Percentiles rank a stretch among this genome's conserved stretches.
phyloP scores from a whole-genome alignment of 1,140 invertebrate genomes.

The Drosophila littoralis region DNA sequence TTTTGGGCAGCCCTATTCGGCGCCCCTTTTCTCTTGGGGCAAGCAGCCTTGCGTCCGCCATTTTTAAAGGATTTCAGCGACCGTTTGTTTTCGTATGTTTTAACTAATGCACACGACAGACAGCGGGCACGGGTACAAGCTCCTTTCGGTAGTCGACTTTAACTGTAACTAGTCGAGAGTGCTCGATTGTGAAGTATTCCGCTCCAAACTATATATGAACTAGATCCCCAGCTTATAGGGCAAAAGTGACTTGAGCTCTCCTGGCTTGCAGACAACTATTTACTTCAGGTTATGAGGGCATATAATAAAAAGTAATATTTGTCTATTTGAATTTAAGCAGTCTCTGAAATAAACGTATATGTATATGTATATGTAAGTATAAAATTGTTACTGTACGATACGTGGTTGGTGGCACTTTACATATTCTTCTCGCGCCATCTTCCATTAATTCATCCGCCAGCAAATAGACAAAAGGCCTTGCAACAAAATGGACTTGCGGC shows the following conservation, averaged over 20 bases:
- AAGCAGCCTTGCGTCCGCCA: conserved; percentile 21
- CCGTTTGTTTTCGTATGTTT: conserved; percentile 38
- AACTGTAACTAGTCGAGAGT: neutral
- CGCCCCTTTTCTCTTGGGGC: conserved; percentile 18
- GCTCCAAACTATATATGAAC: neutral
- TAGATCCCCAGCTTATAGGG: conserved; percentile 4
- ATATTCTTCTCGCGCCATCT: conserved; percentile 28
- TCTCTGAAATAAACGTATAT: neutral
- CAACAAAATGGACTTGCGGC: conserved; percentile 66
- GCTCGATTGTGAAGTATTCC: neutral
- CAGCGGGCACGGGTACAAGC: neutral
- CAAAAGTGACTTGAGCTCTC: neutral
- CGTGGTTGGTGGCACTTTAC: conserved; percentile 31
- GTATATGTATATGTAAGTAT: neutral
- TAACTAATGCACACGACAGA: conserved; percentile 28
- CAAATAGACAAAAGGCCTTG: conserved; percentile 69
- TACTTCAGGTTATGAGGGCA: neutral
- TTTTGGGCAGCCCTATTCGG: conserved; percentile 63
- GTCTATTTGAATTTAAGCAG: too few species aligned
- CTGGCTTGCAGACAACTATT: neutral
- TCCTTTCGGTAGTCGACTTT: conserved; percentile 6
- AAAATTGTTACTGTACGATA: neutral
- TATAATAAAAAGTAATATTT: neutral
- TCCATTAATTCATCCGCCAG: conserved; percentile 73
- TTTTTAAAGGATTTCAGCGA: conserved; percentile 63